Evolutionary conservation across 1,140 invertebrate species (phyloP).

Genomic region (Drosophila parvula): DNA sequence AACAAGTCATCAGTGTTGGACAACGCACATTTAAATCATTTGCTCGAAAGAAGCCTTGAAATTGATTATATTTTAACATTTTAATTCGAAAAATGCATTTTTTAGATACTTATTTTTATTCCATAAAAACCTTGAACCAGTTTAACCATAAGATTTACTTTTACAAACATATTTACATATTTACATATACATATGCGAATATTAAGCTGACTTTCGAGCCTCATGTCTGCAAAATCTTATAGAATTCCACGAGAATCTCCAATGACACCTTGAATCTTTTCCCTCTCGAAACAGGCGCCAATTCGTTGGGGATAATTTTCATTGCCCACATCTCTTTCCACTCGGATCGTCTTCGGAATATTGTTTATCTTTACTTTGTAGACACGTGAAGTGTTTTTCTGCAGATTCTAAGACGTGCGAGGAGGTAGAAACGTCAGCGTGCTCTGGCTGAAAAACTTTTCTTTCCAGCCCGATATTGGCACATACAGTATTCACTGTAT

Average conservation of each 20-base stretch:
- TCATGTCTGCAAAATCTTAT: not conserved
- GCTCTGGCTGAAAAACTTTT: not conserved
- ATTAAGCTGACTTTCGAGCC: not conserved
- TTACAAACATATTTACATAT: too few relatives aligned
- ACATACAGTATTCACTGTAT: not conserved
- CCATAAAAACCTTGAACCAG: not conserved
- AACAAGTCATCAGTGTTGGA: too few relatives aligned
- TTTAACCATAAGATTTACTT: not conserved
- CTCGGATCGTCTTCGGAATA: not conserved
- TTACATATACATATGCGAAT: too few relatives aligned
- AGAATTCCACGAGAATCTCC: not conserved
- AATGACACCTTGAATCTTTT: not conserved
- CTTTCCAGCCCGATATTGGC: not conserved
- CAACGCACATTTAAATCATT: too few relatives aligned
- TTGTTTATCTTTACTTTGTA: slow-evolving; percentile 42
- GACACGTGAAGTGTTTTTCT: slow-evolving; percentile 32
- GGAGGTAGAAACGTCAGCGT: not conserved
- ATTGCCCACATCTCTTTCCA: not conserved
- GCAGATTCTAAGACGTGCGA: slow-evolving; percentile 3
- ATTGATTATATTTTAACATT: not conserved
- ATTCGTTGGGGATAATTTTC: not conserved
- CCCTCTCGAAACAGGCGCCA: not conserved
- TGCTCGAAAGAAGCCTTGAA: not conserved
- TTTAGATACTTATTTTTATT: not conserved
- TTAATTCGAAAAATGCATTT: not conserved